Evolutionary conservation across 2,113 vertebrate species (phyloP).

Genomic region (Ameiurus melas): DNA sequence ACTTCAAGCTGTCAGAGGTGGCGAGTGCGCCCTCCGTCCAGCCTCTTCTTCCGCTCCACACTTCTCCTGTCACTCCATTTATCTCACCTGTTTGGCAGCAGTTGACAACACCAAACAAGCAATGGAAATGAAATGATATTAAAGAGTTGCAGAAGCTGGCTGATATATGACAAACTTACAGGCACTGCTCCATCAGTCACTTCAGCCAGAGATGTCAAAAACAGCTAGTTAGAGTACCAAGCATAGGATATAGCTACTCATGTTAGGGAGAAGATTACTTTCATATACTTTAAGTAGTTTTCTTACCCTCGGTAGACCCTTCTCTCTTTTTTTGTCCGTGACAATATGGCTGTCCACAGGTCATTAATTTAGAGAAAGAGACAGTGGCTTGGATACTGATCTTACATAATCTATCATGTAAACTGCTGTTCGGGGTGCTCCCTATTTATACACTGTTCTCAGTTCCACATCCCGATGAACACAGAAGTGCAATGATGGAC

Average conservation of each 20-base stretch:
- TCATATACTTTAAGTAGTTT: not conserved
- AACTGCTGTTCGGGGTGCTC: not conserved
- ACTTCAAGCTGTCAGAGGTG: slow-evolving; percentile 72
- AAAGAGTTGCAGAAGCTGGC: slow-evolving; percentile 33
- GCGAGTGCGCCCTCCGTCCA: slow-evolving; percentile 51
- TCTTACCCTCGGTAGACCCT: not conserved
- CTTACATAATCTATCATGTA: not conserved
- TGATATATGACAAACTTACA: slow-evolving; percentile 32
- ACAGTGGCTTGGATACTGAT: not conserved
- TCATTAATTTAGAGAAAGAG: not conserved
- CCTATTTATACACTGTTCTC: not conserved
- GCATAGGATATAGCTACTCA: not conserved
- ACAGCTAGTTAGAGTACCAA: not conserved
- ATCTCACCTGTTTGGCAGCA: slow-evolving; percentile 54
- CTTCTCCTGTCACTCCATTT: slow-evolving; percentile 47
- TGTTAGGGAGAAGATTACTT: not conserved
- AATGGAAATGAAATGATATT: not conserved
- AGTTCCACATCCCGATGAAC: not conserved
- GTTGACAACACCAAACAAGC: slow-evolving; percentile 19
- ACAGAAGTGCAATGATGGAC: slow-evolving; percentile 12
- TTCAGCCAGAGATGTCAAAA: not conserved
- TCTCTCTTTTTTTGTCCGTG: not conserved
- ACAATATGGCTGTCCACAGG: not conserved
- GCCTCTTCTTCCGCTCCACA: slow-evolving; percentile 40
- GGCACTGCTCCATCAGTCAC: slow-evolving; percentile 14